These are phyloP conservation scores for Alloscopus bannaensis DNA, from an alignment of 2,888 invertebrate species.

Conservation along the genomic window DNA sequence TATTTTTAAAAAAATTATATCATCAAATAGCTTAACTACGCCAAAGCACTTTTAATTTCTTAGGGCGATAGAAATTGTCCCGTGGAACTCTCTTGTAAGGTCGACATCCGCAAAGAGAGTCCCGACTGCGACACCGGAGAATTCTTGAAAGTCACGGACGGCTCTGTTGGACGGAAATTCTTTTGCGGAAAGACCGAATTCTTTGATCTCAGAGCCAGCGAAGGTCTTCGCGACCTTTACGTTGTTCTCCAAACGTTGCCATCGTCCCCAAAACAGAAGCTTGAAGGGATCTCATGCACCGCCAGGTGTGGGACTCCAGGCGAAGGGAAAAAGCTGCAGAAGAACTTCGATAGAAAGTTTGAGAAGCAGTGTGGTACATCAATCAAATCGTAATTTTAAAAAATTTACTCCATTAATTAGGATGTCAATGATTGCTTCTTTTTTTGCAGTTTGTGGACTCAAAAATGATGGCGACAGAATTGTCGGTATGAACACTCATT, in stretches of 20 bases:
- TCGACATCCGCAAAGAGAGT: slow-evolving; percentile 3
- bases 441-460: background rate
- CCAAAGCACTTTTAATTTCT: background rate
- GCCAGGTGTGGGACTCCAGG: slow-evolving; percentile 18
- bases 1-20: too few relatives aligned
- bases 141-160: slow-evolving; percentile 30
- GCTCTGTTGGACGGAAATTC: background rate
- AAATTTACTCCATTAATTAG: too few relatives aligned
- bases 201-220: background rate
- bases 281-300: background rate
- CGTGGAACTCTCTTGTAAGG: slow-evolving; percentile 15
- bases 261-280: background rate
- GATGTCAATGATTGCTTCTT: too few relatives aligned
- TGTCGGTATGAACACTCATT: background rate
- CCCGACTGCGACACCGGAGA: slow-evolving; percentile 16
- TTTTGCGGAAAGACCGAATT: slow-evolving; percentile 23
- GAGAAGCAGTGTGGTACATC: background rate
- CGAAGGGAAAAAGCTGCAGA: background rate
- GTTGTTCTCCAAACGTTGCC: slow-evolving; percentile 21
- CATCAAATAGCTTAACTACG: too few relatives aligned
- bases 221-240: slow-evolving; percentile 33
- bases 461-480: too few relatives aligned
- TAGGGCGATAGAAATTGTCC: slow-evolving; percentile 22
- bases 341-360: background rate
- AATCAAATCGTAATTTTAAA: too few relatives aligned